Base-by-base conservation (phyloP, 2,888 invertebrate species). In the Stratiomys singularior region DNA sequence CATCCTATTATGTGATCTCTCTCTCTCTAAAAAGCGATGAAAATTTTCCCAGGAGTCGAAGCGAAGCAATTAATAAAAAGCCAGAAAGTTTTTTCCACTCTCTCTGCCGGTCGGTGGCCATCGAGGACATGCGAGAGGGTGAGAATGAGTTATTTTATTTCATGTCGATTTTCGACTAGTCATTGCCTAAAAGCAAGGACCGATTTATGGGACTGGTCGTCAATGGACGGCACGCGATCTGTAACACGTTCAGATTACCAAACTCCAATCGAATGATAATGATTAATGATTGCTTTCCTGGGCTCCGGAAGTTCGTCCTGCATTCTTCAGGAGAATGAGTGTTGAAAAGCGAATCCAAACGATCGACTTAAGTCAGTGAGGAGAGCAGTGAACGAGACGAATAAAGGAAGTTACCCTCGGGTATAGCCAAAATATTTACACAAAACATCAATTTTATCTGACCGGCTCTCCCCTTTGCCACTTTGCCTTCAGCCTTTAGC, bases 351-450 rank as follows among this genome's bases (percentile, higher is more conserved):
- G 74, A 60, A 74, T 30, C 60, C 30, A 74, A 74, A 74, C 37
- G 58, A 15, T 37, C 37, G 60, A 37, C 21, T 25, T 18, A 72
- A 56, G 56, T 30, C 11, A 30, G 27, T 15, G 37, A 2, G 9
- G 25, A 23, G 58, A 37, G 71, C 28, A 2, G 47, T 52, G 58
- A 44, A 37, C 3, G 47, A 30, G 56, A 72, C n/a, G 30, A 46
- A 13, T 44, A 25, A 30, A 56, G 76, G 76, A 76, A 64, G 64
- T 64, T 46, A 30, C 76, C 76, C 72, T 72, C 64, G 76, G 56
- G 58, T 71, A 46, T 76, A 56, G 47, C 77, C 77, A 79, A 78
- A 79, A 79, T 79, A 79, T 79, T 79, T 79, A 77, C 71, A 79
- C 77, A 76, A 77, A 78, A 79, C 76, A 76, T 72, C 76, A 76